Evolutionary conservation across 2,888 invertebrate species (phyloP).

Genomic region (Odontomyia ornata): DNA sequence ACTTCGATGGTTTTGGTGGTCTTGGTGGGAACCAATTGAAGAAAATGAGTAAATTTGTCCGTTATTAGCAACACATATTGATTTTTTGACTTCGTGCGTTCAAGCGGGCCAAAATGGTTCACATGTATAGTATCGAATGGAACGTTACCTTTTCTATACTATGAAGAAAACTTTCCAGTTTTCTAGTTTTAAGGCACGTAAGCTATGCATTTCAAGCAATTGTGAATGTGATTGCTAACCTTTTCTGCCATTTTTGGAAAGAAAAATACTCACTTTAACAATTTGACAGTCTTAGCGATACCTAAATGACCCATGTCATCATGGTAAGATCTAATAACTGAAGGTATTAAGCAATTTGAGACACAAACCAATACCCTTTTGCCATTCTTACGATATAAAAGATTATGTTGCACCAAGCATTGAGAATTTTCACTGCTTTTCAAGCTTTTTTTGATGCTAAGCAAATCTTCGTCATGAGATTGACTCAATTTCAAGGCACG

Average conservation of each 20-base stretch:
- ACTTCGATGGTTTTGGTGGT: too few species aligned
- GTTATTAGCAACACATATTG: background rate
- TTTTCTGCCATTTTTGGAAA: constrained; percentile 57
- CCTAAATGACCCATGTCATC: constrained; percentile 48
- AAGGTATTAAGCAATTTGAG: constrained; percentile 48
- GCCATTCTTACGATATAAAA: constrained; percentile 28
- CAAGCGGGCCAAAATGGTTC: background rate
- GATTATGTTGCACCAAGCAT: constrained; percentile 22
- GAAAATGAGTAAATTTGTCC: background rate
- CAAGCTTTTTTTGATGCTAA: background rate
- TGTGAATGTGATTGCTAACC: constrained; percentile 58
- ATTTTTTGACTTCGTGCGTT: background rate
- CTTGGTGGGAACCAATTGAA: too few species aligned
- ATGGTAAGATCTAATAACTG: constrained; percentile 47
- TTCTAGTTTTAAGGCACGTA: background rate
- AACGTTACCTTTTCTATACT: background rate
- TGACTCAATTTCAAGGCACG: too few species aligned
- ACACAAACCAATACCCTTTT: background rate
- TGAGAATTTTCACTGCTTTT: constrained; percentile 5
- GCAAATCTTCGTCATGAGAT: too few species aligned
- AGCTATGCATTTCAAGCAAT: constrained; percentile 53
- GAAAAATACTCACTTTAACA: constrained; percentile 61
- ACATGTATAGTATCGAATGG: background rate
- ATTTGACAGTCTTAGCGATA: constrained; percentile 44
- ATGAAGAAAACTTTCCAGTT: background rate